phyloP scores from a whole-genome alignment of 2,113 vertebrate species.

The Gymnobelideus leadbeateri region DNA sequence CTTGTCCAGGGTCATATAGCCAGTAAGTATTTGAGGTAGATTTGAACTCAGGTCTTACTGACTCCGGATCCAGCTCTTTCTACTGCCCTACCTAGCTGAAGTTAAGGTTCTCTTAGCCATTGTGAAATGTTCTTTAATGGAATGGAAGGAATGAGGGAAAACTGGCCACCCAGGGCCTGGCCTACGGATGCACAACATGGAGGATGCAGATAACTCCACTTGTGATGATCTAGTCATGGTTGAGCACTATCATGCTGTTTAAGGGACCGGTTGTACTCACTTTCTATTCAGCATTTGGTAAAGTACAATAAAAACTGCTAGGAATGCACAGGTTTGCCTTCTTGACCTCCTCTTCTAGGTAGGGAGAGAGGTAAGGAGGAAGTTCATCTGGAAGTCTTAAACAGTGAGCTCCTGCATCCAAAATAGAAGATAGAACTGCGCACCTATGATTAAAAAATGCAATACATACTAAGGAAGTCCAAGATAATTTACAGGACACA shows the following conservation, averaged over 20 bases:
- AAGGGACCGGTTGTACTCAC: not conserved
- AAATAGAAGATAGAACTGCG: slow-evolving; percentile 72
- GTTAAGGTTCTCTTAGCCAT: not conserved
- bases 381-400: slow-evolving; percentile 42
- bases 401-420: slow-evolving; percentile 44
- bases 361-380: not conserved
- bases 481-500: slow-evolving; percentile 84
- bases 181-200: not conserved
- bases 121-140: not conserved
- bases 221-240: not conserved
- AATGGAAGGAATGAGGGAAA: not conserved
- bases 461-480: slow-evolving; percentile 86
- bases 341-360: not conserved
- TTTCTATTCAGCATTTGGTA: not conserved
- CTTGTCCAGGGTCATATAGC: not conserved
- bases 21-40: not conserved
- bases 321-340: not conserved
- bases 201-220: not conserved
- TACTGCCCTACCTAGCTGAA: not conserved
- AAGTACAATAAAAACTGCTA: not conserved
- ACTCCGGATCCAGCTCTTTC: not conserved
- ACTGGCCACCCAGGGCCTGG: not conserved
- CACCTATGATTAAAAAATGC: slow-evolving; percentile 86
- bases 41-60: not conserved
- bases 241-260: not conserved